Conservation (phyloP, 1,140 invertebrate genomes). For the Sycophaga agraensis region DNA sequence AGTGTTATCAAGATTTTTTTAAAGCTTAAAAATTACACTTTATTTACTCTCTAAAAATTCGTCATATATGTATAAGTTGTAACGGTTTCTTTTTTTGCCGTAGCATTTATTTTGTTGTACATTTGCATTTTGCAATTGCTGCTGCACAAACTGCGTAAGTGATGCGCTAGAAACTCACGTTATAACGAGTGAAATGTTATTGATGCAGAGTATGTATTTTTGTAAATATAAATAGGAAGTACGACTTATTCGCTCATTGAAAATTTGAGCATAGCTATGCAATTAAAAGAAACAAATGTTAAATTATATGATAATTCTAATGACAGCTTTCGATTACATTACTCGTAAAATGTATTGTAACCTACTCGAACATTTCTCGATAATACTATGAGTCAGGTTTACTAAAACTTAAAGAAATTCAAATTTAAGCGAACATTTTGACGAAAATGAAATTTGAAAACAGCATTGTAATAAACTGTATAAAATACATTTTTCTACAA, state of each 20-base stretch:
- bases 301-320: constrained; percentile 26
- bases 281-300: constrained; percentile 18
- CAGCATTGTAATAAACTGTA: constrained; percentile 11
- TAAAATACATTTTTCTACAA: constrained; percentile 25
- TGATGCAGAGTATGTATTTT: constrained; percentile 29
- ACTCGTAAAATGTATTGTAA: constrained; percentile 25
- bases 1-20: constrained; percentile 3
- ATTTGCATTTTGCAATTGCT: constrained; percentile 25
- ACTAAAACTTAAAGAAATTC: constrained; percentile 6
- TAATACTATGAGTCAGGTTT: constrained; percentile 15
- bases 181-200: constrained; percentile 27
- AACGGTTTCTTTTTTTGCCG: not conserved
- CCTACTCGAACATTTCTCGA: constrained; percentile 1
- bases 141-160: constrained; percentile 22
- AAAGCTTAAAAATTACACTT: constrained; percentile 9
- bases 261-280: constrained; percentile 18
- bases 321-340: constrained; percentile 25
- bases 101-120: constrained; percentile 27
- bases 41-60: constrained; percentile 11
- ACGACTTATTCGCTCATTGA: constrained; percentile 23
- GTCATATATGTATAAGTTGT: constrained; percentile 12
- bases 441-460: constrained; percentile 11
- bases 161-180: constrained; percentile 23
- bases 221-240: constrained; percentile 27
- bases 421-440: constrained; percentile 22